Evolutionary conservation across 2,888 invertebrate species (phyloP).

Genomic region (Drosophila meridiana): DNA sequence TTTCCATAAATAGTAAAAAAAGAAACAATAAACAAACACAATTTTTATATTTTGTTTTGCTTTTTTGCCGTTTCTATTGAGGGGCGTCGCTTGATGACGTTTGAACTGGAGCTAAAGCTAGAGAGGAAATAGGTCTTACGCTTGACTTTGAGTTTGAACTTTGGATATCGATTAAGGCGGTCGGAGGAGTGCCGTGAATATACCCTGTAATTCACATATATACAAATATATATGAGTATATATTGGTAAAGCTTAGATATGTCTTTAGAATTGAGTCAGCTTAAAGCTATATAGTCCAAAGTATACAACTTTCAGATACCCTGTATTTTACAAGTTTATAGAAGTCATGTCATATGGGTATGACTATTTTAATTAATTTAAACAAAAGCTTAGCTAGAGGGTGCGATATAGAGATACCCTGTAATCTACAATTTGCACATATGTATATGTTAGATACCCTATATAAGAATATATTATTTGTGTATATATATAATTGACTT

Average conservation of each 20-base stretch:
- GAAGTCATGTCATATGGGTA: neutral
- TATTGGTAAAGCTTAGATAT: neutral
- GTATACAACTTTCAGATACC: neutral
- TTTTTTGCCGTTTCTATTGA: neutral
- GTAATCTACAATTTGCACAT: neutral
- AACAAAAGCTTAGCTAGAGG: no score
- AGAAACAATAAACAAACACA: neutral
- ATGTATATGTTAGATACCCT: no score
- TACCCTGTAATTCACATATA: neutral
- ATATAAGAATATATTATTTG: no score
- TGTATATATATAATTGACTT: neutral
- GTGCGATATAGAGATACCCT: neutral
- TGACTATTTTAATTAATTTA: no score
- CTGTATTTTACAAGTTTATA: neutral
- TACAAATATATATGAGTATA: conserved; percentile 4
- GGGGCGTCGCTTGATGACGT: conserved; percentile 3
- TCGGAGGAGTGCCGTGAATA: neutral
- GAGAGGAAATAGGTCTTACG: neutral
- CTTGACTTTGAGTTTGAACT: conserved; percentile 49
- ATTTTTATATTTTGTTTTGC: neutral
- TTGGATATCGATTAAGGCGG: conserved; percentile 25
- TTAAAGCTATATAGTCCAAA: neutral
- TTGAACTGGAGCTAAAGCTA: neutral
- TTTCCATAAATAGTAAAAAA: conserved; percentile 46
- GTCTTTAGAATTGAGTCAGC: neutral